Base-by-base conservation (phyloP, 1,140 invertebrate genomes). In the Chrysomallon squamiferum region DNA sequence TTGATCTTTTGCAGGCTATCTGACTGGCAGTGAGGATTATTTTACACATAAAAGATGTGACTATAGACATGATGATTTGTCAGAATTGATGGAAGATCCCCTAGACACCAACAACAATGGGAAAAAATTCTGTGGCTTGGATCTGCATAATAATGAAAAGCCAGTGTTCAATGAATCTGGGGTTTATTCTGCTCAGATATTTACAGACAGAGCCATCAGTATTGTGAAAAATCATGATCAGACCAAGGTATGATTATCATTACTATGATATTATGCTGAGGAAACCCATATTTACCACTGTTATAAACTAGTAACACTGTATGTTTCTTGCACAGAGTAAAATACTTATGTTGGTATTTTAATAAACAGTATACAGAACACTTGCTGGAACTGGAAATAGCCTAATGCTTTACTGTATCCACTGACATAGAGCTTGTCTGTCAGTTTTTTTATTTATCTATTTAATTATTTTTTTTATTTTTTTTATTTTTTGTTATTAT, bases 141-240 rank as follows among this genome's bases (percentile, higher is more conserved):
- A 80, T 56, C 68, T 78, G 2, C 57, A 67, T 43, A 54, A 77
- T 27, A 66, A 74, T 27, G 45, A 56, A 9, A 32, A 57, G 0
- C 64, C 66, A 18, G 64, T 65, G 4, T 57, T 47, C 9, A 69
- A 63, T 32, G 54, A 72, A 15, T 69, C 59, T 29, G 67, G 67
- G 0, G 43, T 35, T 15, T 81, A 81, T 66, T 81, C 79, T 5
- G 73, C 79, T 0, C 50, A 72, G 20, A 47, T 80, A 43, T 81
- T 79, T 57, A 71, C 76, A 25, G 27, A 69, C 30, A 69, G 59
- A 57, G 76, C 69, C 18, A 56, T 72, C 22, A 57, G 75, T 20
- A 62, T 80, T 30, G 64, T 81, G 20, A 70, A 59, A 5, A 59
- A 59, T n/a, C 78, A 81, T 62, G 57, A 69, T 13, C n/a, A 38